These are phyloP conservation scores for Nipponacmea schrenckii DNA, from an alignment of 2,888 invertebrate genomes.

Conservation along the genomic window DNA sequence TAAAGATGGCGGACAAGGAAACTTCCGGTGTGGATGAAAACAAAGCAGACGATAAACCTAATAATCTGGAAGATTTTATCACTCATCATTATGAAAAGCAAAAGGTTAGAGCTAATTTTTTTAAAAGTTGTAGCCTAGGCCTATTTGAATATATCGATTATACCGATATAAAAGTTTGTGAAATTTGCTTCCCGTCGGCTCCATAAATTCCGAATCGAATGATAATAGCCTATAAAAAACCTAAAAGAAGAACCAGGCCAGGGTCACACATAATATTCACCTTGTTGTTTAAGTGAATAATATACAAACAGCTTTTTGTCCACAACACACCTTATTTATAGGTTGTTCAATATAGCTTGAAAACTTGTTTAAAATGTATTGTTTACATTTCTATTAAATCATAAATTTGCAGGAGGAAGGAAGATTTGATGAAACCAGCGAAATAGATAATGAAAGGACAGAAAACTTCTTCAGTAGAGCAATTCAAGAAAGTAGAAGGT, in stretches of 20 bases:
- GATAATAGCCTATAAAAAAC: too few species aligned
- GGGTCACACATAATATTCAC: constrained; percentile 5
- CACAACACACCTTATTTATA: too few species aligned
- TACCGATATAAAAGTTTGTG: too few species aligned
- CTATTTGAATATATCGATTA: constrained; percentile 19
- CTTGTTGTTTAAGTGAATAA: too few species aligned
- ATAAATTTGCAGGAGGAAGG: constrained; percentile 42
- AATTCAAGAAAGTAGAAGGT: constrained; percentile 59
- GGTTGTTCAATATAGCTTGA: too few species aligned
- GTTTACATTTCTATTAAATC: too few species aligned
- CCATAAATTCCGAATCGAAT: too few species aligned
- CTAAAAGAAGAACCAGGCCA: too few species aligned
- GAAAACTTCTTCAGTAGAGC: constrained; percentile 55
- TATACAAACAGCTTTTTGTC: too few species aligned
- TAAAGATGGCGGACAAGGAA: constrained; percentile 37
- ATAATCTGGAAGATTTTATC: constrained; percentile 50
- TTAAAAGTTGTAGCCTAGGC: neutral
- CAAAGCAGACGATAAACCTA: constrained; percentile 22
- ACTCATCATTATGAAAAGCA: constrained; percentile 48
- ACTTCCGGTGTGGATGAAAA: constrained; percentile 3
- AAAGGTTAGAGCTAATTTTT: constrained; percentile 38
- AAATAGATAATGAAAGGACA: constrained; percentile 53
- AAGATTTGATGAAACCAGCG: constrained; percentile 45
- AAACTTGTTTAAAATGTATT: too few species aligned
- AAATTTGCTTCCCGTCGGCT: neutral